Conservation (phyloP, 2,888 invertebrate species). For the Himalopsyche anomala region DNA sequence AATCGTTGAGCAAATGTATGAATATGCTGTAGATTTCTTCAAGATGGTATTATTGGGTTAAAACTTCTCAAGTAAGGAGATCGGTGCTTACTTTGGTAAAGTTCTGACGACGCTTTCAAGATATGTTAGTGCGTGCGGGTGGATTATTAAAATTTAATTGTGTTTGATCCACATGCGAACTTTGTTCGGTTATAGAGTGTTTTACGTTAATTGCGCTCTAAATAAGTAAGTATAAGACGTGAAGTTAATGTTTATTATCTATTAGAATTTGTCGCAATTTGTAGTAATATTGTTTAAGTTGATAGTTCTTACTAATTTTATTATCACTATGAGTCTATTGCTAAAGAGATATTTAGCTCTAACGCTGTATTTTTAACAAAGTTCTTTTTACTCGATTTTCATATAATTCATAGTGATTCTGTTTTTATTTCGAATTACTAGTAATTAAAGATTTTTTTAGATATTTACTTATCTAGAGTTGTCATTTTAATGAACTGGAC, state of each 20-base stretch:
- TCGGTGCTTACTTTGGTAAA: constrained; percentile 22
- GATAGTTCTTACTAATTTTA: too few relatives aligned
- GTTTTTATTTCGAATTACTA: too few relatives aligned
- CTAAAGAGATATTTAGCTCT: too few relatives aligned
- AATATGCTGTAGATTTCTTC: constrained; percentile 2
- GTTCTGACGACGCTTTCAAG: constrained; percentile 38
- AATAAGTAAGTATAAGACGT: not conserved
- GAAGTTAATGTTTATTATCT: not conserved
- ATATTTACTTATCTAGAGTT: too few relatives aligned
- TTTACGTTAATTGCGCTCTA: constrained; percentile 25
- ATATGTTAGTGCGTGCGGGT: constrained; percentile 37
- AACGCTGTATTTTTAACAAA: too few relatives aligned
- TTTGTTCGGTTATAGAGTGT: constrained; percentile 38
- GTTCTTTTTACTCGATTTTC: too few relatives aligned
- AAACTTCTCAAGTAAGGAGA: constrained; percentile 38
- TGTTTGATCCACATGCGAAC: constrained; percentile 40
- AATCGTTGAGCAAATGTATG: not conserved
- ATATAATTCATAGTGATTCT: too few relatives aligned
- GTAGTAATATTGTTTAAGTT: too few relatives aligned
- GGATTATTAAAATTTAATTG: constrained; percentile 43
- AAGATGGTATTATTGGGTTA: constrained; percentile 37
- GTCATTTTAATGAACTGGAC: too few relatives aligned
- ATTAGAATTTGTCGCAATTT: not conserved
- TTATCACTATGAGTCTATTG: too few relatives aligned
- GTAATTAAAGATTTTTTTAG: too few relatives aligned